Evolutionary conservation across 2,888 invertebrate genomes (phyloP), one percentile per base, ranked within the genome.

Genomic region (Drosophila multiciliata): DNA sequence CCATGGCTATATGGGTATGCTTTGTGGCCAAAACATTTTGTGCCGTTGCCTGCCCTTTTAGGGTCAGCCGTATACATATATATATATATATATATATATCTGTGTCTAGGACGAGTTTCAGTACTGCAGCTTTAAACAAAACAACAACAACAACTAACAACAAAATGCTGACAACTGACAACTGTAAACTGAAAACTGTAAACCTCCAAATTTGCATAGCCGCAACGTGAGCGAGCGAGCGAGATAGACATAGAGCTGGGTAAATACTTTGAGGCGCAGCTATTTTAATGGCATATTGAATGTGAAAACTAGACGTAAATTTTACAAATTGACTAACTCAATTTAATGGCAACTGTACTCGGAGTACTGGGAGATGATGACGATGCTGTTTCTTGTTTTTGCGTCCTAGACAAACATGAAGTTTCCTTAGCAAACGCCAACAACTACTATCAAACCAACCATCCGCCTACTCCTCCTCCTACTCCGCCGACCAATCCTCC

Each of bases 241-340:
- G 26, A 36, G 36, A 15, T 8, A 1, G 36, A 53, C 3, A 7
- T 20, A 53, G 53, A 35, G 23, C 33, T 9, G 38, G 26, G 68
- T 38, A 64, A 76, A 66, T 58, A 73, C 61, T 64, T 55, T 59
- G 45, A 48, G 49, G 49, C 55, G 58, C 67, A 53, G 52, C 69
- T 5, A 73, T 72, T 75, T 73, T 66, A 62, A 76, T 74, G 72
- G 73, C 76, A 70, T 77, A 82, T 84, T 86, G 76, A 84, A 77
- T 82, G 78, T 78, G 58, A 68, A 72, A 73, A 78, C 75, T 74
- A 63, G 55, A 80, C 66, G 72, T 65, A 82, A 78, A 78, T 86
- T 86, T 83, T 26, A 12, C 78, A 89, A 88, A 89, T 89, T 88
- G 89, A 88, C 84, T 88, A 88, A 88, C 84, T 84, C 76, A 81